A percentile compares a stretch with the other conserved stretches of the same genome.
Evolutionary conservation across 2,797 vertebrate genomes (phyloP).

Genomic region (Halcyon smyrnensis): DNA sequence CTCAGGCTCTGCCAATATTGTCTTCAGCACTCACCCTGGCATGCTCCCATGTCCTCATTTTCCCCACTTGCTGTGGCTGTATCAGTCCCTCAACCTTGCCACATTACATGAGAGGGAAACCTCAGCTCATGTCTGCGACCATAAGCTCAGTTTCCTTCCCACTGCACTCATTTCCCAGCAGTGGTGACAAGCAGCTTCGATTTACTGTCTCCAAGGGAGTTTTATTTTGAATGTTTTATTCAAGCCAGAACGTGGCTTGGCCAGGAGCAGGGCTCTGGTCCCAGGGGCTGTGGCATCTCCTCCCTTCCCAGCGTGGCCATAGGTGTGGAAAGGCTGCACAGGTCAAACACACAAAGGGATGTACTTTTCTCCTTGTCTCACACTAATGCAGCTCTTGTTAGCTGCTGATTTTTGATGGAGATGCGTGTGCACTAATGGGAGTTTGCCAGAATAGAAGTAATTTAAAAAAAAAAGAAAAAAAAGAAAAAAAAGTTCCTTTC

Average conservation of each 20-base stretch:
- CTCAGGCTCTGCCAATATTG: background rate
- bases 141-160: background rate
- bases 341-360: background rate
- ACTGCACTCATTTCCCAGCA: background rate
- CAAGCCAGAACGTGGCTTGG: background rate
- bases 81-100: background rate
- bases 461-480: conserved; percentile 1
- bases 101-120: conserved; percentile 18
- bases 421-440: background rate
- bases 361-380: background rate
- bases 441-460: conserved; percentile 33
- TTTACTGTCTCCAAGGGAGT: background rate
- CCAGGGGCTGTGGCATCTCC: background rate
- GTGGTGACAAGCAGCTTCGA: background rate
- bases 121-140: background rate
- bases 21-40: background rate
- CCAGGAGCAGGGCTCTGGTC: background rate
- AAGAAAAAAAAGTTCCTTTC: conserved; percentile 28
- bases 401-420: conserved; percentile 17
- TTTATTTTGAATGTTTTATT: background rate
- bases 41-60: background rate
- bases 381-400: background rate
- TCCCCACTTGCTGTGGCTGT: background rate
- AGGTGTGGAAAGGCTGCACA: background rate
- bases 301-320: fast-evolving